Evolutionary conservation across 1,140 invertebrate species (phyloP).

Genomic region (Temnothorax nylanderi): DNA sequence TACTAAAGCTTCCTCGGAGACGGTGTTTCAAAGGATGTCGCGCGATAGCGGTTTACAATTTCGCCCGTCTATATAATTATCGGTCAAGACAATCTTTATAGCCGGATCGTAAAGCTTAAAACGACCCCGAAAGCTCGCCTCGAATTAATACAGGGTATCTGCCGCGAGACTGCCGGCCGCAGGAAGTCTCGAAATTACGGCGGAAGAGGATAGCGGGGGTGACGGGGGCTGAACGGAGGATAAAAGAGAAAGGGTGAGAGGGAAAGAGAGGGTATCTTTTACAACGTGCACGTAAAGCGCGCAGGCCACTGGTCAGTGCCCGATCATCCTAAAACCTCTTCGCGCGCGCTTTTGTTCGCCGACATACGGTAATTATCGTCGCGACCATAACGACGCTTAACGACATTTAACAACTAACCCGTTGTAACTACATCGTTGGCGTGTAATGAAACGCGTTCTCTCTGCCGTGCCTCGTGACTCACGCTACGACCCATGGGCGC

Average conservation of each 20-base stretch:
- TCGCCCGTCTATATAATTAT: slow-evolving; percentile 75
- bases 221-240: background rate
- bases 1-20: slow-evolving; percentile 19
- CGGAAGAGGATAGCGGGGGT: slow-evolving; percentile 6
- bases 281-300: slow-evolving; percentile 38
- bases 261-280: slow-evolving; percentile 61
- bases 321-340: slow-evolving; percentile 18
- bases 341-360: slow-evolving; percentile 55
- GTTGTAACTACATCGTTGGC: slow-evolving; percentile 68
- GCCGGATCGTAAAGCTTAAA: slow-evolving; percentile 75
- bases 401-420: slow-evolving; percentile 71
- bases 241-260: background rate
- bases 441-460: slow-evolving; percentile 65
- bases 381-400: slow-evolving; percentile 72
- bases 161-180: slow-evolving; percentile 39
- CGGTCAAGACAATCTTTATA: slow-evolving; percentile 78
- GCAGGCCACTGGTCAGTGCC: background rate
- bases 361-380: slow-evolving; percentile 72
- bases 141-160: slow-evolving; percentile 74
- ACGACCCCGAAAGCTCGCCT: slow-evolving; percentile 71
- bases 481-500: background rate
- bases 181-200: slow-evolving; percentile 70
- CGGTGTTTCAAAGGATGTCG: slow-evolving; percentile 45
- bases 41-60: slow-evolving; percentile 76
- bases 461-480: slow-evolving; percentile 47